phyloP scores from a whole-genome alignment of 2,888 invertebrate genomes.

The Ametastegia equiseti region DNA sequence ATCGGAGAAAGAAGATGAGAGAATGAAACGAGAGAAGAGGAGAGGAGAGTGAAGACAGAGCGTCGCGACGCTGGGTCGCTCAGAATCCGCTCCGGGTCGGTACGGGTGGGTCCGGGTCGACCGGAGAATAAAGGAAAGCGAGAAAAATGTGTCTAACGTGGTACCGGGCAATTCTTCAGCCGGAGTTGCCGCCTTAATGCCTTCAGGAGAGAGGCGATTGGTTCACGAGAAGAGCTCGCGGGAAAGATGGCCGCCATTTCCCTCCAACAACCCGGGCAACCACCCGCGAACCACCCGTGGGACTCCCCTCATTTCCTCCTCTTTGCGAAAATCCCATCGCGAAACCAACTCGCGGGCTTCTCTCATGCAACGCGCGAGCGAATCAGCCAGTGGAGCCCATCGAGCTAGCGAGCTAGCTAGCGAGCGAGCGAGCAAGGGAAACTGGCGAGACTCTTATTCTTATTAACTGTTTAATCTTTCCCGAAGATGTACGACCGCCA shows the following conservation, averaged over 20 bases:
- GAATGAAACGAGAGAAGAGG: conserved; percentile 24
- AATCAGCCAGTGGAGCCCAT: no score
- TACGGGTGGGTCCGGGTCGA: conserved; percentile 60
- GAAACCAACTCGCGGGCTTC: conserved; percentile 68
- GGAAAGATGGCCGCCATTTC: conserved; percentile 76
- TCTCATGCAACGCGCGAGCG: no score
- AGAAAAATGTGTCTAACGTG: conserved; percentile 76
- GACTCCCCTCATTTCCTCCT: conserved; percentile 26
- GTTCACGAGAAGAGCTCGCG: conserved; percentile 74
- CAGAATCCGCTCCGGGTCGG: conserved; percentile 42
- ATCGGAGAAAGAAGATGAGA: conserved; percentile 16
- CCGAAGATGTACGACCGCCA: conserved; percentile 73
- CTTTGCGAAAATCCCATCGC: conserved; percentile 58
- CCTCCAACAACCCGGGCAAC: conserved; percentile 75
- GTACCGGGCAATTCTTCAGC: conserved; percentile 75
- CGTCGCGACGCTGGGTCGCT: conserved; percentile 45
- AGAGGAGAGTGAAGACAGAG: conserved; percentile 49
- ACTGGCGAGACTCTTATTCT: conserved; percentile 74
- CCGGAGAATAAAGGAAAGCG: conserved; percentile 74
- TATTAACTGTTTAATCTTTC: conserved; percentile 77
- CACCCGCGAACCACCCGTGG: conserved; percentile 48
- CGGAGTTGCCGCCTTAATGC: conserved; percentile 75
- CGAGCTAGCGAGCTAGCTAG: no score
- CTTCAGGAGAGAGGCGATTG: conserved; percentile 73
- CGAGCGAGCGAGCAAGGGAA: conserved; percentile 53